A percentile compares a stretch with the other conserved stretches of the same genome.
These are phyloP conservation scores for Schizotus pectinicornis DNA, from an alignment of 2,888 invertebrate species.

Conservation along the genomic window DNA sequence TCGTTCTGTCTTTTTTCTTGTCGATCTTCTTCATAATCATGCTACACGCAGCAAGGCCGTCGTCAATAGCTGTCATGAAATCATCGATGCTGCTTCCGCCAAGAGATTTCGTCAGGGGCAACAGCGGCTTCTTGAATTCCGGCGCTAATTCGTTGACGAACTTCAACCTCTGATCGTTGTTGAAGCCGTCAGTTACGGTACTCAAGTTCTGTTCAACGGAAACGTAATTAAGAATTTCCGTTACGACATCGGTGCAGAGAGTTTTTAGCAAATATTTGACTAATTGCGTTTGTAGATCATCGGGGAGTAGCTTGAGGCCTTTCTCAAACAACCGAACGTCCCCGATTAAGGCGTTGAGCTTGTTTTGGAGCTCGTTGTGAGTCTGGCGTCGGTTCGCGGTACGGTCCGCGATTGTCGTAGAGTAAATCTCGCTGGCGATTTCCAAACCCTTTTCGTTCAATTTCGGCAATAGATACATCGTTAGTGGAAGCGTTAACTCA, in stretches of 20 bases:
- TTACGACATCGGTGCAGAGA: slow-evolving; percentile 80
- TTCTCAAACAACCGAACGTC: slow-evolving; percentile 83
- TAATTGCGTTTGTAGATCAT: slow-evolving; percentile 71
- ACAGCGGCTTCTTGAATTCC: slow-evolving; percentile 71
- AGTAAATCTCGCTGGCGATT: slow-evolving; percentile 76
- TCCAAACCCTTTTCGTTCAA: slow-evolving; percentile 71
- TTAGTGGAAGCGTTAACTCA: slow-evolving; percentile 72
- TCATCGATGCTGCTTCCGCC: slow-evolving; percentile 76
- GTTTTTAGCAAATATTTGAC: slow-evolving; percentile 85
- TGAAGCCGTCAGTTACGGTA: slow-evolving; percentile 66
- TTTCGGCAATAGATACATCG: slow-evolving; percentile 72
- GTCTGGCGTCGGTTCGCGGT: slow-evolving; percentile 76
- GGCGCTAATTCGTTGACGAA: slow-evolving; percentile 72
- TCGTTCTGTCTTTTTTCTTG: slow-evolving; percentile 83
- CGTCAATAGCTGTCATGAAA: slow-evolving; percentile 78
- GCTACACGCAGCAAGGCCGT: slow-evolving; percentile 72
- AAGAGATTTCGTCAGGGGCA: slow-evolving; percentile 72
- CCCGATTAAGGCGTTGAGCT: slow-evolving; percentile 75
- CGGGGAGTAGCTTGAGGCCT: slow-evolving; percentile 70
- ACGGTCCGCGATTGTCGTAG: slow-evolving; percentile 74
- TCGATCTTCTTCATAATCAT: slow-evolving; percentile 88
- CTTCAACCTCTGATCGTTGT: slow-evolving; percentile 72
- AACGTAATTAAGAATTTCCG: slow-evolving; percentile 79
- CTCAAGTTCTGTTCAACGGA: slow-evolving; percentile 75
- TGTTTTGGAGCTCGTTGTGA: slow-evolving; percentile 82